Percentiles rank a stretch among this genome's conserved stretches.
Conservation (phyloP, 2,888 invertebrate genomes). For the Osmoderma eremita region DNA sequence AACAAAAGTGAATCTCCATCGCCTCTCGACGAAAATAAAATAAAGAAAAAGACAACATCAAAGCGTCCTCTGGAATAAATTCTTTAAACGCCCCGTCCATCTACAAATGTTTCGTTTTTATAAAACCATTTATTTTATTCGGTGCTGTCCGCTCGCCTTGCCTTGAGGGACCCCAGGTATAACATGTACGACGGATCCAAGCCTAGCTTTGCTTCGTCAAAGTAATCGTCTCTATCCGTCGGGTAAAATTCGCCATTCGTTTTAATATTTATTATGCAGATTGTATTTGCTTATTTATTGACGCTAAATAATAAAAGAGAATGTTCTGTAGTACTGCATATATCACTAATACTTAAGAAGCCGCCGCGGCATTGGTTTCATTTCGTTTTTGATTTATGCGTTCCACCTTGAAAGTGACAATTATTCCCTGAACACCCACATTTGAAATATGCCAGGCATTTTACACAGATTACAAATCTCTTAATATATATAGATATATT, state of each 20-base stretch:
- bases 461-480: neutral
- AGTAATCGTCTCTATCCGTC: neutral
- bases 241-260: neutral
- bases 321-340: too few species aligned
- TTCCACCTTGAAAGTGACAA: constrained; percentile 48
- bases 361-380: too few species aligned
- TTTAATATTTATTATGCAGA: neutral
- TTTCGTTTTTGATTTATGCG: constrained; percentile 32
- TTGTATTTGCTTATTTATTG: too few species aligned
- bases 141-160: constrained; percentile 3
- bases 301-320: too few species aligned
- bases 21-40: too few species aligned
- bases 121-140: constrained; percentile 42
- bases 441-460: constrained; percentile 37
- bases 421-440: constrained; percentile 47
- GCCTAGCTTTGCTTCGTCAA: too few species aligned
- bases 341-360: too few species aligned
- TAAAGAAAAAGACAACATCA: constrained; percentile 41
- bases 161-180: constrained; percentile 5
- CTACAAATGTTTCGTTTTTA: constrained; percentile 39
- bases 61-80: constrained; percentile 43
- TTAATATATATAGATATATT: neutral
- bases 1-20: constrained; percentile 44
- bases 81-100: constrained; percentile 39
- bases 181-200: neutral